Conservation (phyloP, 2,113 vertebrate genomes). For the Oncorhynchus kisutch region DNA sequence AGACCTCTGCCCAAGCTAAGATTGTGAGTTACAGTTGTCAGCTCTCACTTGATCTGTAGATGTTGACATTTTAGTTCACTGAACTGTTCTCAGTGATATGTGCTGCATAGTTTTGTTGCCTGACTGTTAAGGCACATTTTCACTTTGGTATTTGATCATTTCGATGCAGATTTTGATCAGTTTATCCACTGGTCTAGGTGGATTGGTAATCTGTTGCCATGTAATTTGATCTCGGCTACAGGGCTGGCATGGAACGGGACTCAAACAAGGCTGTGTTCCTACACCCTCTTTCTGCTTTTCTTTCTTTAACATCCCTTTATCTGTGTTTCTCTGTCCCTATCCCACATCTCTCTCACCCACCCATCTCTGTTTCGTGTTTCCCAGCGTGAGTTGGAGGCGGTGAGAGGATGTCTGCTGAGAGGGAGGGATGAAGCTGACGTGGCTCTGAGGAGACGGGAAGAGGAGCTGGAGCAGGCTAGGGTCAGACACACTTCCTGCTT, state of each 20-base stretch:
- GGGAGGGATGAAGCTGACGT: conserved; percentile 61
- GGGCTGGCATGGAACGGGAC: too few species aligned
- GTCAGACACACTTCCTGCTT: conserved; percentile 53
- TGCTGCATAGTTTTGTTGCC: too few species aligned
- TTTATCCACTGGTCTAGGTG: too few species aligned
- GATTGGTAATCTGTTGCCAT: neutral
- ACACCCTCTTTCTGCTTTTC: neutral
- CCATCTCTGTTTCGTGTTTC: conserved; percentile 22
- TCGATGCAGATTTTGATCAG: too few species aligned
- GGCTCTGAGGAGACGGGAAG: conserved; percentile 64
- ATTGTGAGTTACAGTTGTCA: conserved; percentile 67
- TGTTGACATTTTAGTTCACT: conserved; percentile 10
- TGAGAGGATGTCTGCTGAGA: conserved; percentile 65
- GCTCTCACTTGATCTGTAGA: too few species aligned
- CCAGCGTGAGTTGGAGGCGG: conserved; percentile 78
- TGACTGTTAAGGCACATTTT: too few species aligned
- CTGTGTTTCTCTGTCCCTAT: too few species aligned
- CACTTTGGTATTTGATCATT: too few species aligned
- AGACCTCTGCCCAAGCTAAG: conserved; percentile 42
- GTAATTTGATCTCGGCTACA: too few species aligned
- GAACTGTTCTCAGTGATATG: neutral
- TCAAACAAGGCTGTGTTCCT: neutral
- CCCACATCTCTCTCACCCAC: too few species aligned
- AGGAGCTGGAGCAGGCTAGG: conserved; percentile 76
- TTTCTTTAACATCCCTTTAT: neutral